Evolutionary conservation across 2,888 invertebrate genomes (phyloP), one percentile per base, ranked within the genome.

Genomic region (Trypoxylon attenuatum): DNA sequence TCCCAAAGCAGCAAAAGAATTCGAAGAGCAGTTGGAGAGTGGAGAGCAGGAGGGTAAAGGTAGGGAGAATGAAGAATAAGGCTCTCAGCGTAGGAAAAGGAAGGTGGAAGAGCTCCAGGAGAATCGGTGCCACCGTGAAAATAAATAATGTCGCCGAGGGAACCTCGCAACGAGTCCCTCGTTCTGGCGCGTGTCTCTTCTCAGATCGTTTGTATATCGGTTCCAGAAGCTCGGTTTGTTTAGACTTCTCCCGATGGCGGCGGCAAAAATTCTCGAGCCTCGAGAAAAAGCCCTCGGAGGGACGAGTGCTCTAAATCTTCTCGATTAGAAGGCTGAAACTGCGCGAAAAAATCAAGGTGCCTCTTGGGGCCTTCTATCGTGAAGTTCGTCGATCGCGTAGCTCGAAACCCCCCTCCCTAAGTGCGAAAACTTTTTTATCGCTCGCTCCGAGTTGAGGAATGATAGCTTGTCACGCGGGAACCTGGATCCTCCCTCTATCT

Each of bases 151-250:
- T 45, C 22, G 38, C 27, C 16, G 38, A 22, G 43, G 42, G 51
- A 15, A n/a, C 19, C 23, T 21, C 21, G 42, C 42, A 50, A 47
- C 51, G 13, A 5, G 29, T 19, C 5, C 21, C 41, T 43, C 51
- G 3, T 13, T 33, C 65, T 73, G 68, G 61, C 66, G 47, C 59
- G 65, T 68, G 66, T 69, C 70, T 65, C 60, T 70, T 61, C 68
- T 57, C 66, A 56, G 68, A 57, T 73, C 68, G 69, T 76, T 70
- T 70, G 63, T 76, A 65, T 55, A 65, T 60, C 65, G 54, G 39
- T 56, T 13, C 16, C 49, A 41, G 39, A 42, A 45, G 19, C 15
- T 18, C 18, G 51, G 68, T 71, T 68, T 71, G 72, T 71, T 71
- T 71, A 55, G 18, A 54, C 46, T 65, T 33, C 47, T 29, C 8